Percentiles rank a stretch among this genome's conserved stretches.
Conservation (phyloP, 2,113 vertebrate species). For the Heliornis fulica region DNA sequence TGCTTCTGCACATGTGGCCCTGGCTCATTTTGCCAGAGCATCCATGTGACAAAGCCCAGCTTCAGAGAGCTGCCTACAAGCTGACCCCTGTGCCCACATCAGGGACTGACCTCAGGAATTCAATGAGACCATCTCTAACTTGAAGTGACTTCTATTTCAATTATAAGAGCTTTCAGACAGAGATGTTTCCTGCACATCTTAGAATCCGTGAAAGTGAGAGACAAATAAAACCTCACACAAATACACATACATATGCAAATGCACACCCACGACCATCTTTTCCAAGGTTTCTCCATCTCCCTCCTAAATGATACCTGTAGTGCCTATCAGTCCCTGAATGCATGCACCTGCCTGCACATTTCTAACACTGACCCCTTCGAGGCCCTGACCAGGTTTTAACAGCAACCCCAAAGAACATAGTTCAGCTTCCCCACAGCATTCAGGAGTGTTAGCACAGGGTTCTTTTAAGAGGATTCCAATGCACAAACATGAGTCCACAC, state of each 20-base stretch:
- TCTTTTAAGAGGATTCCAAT: too few relatives aligned
- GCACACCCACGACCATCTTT: neutral
- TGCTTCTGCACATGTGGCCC: neutral
- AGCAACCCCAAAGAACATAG: neutral
- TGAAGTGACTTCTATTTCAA: neutral
- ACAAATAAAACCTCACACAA: neutral
- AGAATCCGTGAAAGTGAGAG: neutral
- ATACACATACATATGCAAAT: neutral
- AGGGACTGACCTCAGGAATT: neutral
- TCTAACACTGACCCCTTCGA: neutral
- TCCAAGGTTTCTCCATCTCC: neutral
- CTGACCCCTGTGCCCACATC: neutral
- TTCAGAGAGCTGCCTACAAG: neutral
- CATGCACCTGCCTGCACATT: accelerated
- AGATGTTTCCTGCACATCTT: neutral
- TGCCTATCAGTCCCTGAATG: neutral
- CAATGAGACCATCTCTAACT: neutral
- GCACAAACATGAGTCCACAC: too few relatives aligned
- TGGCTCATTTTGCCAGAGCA: neutral
- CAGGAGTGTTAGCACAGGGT: too few relatives aligned
- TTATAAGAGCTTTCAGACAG: neutral
- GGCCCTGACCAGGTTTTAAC: neutral
- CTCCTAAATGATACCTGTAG: neutral
- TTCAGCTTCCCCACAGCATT: neutral
- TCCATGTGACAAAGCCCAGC: neutral